Evolutionary conservation across 2,113 vertebrate genomes (phyloP).

Genomic region (Bostrychus sinensis): DNA sequence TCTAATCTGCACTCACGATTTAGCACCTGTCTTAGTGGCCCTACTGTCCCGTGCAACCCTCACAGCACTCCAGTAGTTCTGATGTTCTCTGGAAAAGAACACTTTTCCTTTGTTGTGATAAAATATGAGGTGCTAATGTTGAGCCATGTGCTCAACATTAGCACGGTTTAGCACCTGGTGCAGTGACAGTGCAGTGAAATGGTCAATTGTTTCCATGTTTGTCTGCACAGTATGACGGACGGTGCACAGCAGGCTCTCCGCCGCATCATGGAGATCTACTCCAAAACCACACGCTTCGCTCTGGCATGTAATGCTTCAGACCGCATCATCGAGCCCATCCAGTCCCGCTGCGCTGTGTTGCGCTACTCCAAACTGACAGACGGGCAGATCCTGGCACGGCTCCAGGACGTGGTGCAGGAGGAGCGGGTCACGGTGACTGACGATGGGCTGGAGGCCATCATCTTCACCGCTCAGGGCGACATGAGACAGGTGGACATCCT

Average conservation of each 20-base stretch:
- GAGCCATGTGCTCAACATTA: no score
- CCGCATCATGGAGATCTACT: conserved; percentile 99
- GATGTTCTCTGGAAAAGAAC: no score
- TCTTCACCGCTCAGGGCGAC: conserved; percentile 98
- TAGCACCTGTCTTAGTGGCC: no score
- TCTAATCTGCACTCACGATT: no score
- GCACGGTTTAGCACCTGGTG: no score
- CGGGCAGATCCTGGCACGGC: conserved; percentile 87
- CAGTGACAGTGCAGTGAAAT: not conserved
- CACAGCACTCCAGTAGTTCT: no score
- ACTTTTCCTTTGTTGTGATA: no score
- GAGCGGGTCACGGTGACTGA: conserved; percentile 85
- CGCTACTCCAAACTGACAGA: conserved; percentile 95
- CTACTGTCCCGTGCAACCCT: no score
- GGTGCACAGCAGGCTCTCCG: conserved; percentile 96
- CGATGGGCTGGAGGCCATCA: conserved; percentile 94
- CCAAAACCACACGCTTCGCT: conserved; percentile 95
- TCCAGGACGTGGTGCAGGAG: conserved; percentile 88
- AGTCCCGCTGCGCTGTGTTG: conserved; percentile 95
- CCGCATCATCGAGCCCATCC: conserved; percentile 98
- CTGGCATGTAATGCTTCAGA: conserved; percentile 96
- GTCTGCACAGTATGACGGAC: conserved; percentile 90
- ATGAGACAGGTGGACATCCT: conserved; percentile 92
- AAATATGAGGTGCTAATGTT: no score
- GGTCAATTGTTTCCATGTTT: not conserved